Evolutionary conservation across 2,113 vertebrate species (phyloP).

Genomic region (Onychorhynchus coronatus): DNA sequence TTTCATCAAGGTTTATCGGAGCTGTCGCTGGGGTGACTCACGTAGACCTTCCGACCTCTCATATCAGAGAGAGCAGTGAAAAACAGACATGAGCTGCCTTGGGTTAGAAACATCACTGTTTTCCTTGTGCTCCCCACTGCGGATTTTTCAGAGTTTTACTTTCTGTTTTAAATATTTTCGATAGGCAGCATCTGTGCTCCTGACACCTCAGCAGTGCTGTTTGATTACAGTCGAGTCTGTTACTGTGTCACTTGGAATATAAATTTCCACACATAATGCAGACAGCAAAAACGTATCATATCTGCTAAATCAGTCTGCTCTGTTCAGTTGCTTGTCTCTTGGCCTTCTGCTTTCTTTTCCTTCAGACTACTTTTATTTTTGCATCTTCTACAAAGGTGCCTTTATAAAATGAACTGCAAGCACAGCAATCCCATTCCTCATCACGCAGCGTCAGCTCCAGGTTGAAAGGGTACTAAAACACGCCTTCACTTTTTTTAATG

Average conservation of each 20-base stretch:
- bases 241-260: slow-evolving; percentile 2
- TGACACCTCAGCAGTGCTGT: slow-evolving; percentile 10
- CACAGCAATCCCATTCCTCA: not conserved
- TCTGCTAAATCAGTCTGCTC: slow-evolving; percentile 36
- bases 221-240: slow-evolving; percentile 25
- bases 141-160: slow-evolving; percentile 28
- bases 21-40: not conserved
- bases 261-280: slow-evolving; percentile 8
- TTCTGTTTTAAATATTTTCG: slow-evolving; percentile 22
- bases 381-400: not conserved
- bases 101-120: not conserved
- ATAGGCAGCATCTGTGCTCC: slow-evolving; percentile 38
- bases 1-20: not conserved
- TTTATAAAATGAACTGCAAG: not conserved
- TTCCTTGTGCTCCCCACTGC: not conserved
- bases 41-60: not conserved
- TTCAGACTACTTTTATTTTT: not conserved
- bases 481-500: not conserved
- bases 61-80: not conserved
- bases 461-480: slow-evolving; percentile 13
- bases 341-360: slow-evolving; percentile 12
- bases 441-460: not conserved
- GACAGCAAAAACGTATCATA: not conserved
- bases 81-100: not conserved
- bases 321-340: slow-evolving; percentile 12